These are phyloP conservation scores for Ophiothrix spiculata DNA, from an alignment of 35 echinoderm and acorn worm species.

Conservation along the genomic window DNA sequence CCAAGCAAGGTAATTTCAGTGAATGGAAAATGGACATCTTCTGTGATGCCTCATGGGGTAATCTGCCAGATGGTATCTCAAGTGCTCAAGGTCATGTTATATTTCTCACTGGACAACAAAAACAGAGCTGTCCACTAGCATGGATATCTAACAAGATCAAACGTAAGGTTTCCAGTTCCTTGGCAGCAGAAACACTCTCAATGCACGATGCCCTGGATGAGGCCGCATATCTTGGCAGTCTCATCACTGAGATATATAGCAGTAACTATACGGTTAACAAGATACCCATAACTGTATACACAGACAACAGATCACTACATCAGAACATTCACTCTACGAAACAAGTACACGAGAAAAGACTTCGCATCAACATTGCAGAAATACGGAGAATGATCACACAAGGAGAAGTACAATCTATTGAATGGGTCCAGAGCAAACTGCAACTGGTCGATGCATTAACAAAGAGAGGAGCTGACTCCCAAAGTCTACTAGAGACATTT, in stretches of 20 bases:
- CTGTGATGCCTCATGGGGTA: conserved; percentile 11
- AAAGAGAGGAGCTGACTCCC: too few species aligned
- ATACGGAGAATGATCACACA: not conserved
- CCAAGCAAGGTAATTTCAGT: conserved; percentile 10
- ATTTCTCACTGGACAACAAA: conserved; percentile 8
- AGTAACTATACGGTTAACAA: not conserved
- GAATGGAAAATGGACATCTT: conserved; percentile 35
- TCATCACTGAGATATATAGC: not conserved
- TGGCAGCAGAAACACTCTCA: not conserved
- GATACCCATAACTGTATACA: conserved; percentile 20
- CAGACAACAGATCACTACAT: not conserved
- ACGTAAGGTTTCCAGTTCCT: not conserved
- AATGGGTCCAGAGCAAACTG: too few species aligned
- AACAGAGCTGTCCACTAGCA: not conserved
- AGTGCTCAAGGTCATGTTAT: conserved; percentile 28
- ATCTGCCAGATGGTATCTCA: not conserved
- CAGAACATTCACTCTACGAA: conserved; percentile 2
- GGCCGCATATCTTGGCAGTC: not conserved
- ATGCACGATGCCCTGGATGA: not conserved
- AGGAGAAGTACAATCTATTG: not conserved
- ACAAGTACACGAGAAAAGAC: conserved; percentile 10
- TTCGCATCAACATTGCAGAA: conserved; percentile 28
- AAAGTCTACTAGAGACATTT: too few species aligned
- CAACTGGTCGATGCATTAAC: too few species aligned
- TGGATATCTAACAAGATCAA: conserved; percentile 9